phyloP scores from a whole-genome alignment of 2,888 invertebrate genomes.

The Eilema depressum region DNA sequence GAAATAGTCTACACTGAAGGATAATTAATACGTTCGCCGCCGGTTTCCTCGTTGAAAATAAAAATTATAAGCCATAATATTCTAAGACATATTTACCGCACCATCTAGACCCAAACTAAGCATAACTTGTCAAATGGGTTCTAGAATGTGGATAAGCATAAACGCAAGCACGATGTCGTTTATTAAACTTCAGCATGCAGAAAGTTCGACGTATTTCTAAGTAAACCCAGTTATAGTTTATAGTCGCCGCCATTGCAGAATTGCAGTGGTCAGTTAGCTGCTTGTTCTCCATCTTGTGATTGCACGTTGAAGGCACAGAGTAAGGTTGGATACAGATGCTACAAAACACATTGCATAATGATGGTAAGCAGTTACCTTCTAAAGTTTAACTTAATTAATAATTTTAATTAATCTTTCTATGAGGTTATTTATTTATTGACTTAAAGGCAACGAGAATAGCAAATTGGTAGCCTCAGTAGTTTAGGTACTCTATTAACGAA shows the following conservation, averaged over 20 bases:
- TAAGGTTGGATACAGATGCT: conserved; percentile 20
- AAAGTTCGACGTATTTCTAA: conserved; percentile 10
- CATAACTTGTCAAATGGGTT: neutral
- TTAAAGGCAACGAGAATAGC: too few species aligned
- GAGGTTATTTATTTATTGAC: too few species aligned
- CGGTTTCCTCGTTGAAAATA: too few species aligned
- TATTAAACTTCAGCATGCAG: neutral
- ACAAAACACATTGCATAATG: neutral
- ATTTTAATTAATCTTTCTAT: too few species aligned
- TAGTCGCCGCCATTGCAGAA: conserved; percentile 31
- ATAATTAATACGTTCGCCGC: too few species aligned
- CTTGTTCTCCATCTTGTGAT: conserved; percentile 54
- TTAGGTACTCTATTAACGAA: too few species aligned
- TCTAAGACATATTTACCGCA: neutral
- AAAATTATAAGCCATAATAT: too few species aligned
- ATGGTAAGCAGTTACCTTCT: neutral
- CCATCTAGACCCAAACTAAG: neutral
- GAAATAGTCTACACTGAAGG: too few species aligned
- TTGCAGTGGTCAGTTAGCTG: conserved; percentile 54
- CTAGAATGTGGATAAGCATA: neutral
- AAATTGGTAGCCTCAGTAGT: too few species aligned
- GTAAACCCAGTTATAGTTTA: conserved; percentile 47
- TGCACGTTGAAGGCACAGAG: conserved; percentile 45
- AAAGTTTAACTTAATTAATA: neutral
- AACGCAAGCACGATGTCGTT: neutral